These are phyloP conservation scores for Oostethus manadensis DNA, from an alignment of 2,113 vertebrate species.

Conservation along the genomic window DNA sequence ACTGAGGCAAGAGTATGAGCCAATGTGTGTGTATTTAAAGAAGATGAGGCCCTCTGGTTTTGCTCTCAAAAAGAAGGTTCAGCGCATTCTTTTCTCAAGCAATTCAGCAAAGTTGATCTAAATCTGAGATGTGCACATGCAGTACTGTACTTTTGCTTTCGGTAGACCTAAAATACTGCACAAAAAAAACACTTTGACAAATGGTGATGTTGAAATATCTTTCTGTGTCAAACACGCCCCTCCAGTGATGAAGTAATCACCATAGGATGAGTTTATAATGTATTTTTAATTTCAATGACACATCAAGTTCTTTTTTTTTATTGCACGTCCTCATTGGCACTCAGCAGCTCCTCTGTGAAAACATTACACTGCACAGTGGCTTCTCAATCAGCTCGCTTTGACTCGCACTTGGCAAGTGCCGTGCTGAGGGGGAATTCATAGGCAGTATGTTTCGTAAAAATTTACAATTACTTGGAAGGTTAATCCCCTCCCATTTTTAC, in stretches of 20 bases:
- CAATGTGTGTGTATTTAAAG: conserved; percentile 29
- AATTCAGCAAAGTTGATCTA: conserved; percentile 39
- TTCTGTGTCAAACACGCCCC: too few relatives aligned
- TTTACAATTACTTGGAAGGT: conserved; percentile 70
- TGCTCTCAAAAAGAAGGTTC: conserved; percentile 34
- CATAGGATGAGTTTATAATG: too few relatives aligned
- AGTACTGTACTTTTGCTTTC: too few relatives aligned
- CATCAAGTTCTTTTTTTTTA: conserved; percentile 21
- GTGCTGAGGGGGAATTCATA: conserved; percentile 58
- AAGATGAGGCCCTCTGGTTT: conserved; percentile 32
- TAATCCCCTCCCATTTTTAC: conserved; percentile 60
- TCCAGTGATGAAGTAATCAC: too few relatives aligned
- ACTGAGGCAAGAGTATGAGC: conserved; percentile 32
- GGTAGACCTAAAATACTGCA: too few relatives aligned
- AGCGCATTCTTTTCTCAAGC: conserved; percentile 33
- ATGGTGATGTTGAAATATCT: too few relatives aligned
- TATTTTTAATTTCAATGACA: conserved; percentile 3
- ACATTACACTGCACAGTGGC: conserved; percentile 36
- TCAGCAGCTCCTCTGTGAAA: conserved; percentile 14
- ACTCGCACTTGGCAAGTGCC: conserved; percentile 38
- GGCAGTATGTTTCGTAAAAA: conserved; percentile 70
- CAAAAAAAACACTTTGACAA: too few relatives aligned
- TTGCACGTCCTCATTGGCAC: conserved; percentile 38
- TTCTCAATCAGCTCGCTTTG: conserved; percentile 34
- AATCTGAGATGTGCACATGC: conserved; percentile 17